Conservation (phyloP, 2,888 invertebrate genomes). For the Temnothorax unifasciatus region DNA sequence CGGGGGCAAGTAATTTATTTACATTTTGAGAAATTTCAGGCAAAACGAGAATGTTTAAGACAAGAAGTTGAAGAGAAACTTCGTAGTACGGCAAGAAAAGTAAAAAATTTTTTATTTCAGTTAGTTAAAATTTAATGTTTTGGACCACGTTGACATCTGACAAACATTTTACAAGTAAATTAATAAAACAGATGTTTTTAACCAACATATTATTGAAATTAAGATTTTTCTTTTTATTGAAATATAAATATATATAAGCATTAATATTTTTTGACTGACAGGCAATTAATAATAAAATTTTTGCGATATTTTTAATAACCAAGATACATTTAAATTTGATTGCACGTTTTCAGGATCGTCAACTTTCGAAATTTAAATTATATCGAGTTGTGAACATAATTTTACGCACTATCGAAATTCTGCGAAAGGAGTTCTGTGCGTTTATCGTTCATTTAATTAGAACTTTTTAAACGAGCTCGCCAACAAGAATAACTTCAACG, state of each 20-base stretch:
- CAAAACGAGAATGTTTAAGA: background rate
- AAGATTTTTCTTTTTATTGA: background rate
- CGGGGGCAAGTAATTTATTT: slow-evolving; percentile 41
- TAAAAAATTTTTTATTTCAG: background rate
- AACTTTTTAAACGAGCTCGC: slow-evolving; percentile 51
- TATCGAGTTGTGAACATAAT: slow-evolving; percentile 32
- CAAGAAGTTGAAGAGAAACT: background rate
- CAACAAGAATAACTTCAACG: slow-evolving; percentile 40
- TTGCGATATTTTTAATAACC: background rate
- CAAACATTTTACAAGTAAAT: background rate
- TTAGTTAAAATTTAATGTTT: background rate
- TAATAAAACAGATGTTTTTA: background rate
- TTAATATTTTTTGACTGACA: background rate
- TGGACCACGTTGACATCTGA: background rate
- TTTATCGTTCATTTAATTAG: slow-evolving; percentile 49
- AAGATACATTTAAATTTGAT: slow-evolving; percentile 19
- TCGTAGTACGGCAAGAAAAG: background rate
- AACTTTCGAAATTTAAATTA: slow-evolving; percentile 23
- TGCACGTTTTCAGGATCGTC: background rate
- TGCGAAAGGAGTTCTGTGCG: slow-evolving; percentile 17
- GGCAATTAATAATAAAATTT: background rate
- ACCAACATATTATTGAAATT: background rate
- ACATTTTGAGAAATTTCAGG: slow-evolving; percentile 28
- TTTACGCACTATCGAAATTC: slow-evolving; percentile 42
- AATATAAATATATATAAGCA: background rate